Evolutionary conservation across 2,113 vertebrate species (phyloP).

Genomic region (Ictidomys tridecemlineatus): DNA sequence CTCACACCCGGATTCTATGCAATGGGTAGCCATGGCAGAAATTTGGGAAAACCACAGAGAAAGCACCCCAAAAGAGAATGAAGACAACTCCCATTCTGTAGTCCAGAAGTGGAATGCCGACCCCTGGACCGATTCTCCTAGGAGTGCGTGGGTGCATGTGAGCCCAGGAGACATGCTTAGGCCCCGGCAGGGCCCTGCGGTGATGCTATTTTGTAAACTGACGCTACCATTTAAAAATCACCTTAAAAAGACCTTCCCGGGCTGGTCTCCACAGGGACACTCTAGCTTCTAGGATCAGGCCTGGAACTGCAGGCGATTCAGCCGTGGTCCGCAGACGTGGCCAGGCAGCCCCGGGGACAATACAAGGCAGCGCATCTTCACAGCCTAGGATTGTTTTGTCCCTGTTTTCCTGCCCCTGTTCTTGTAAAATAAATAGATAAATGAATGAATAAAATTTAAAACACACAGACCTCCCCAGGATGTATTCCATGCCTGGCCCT

Average conservation of each 20-base stretch:
- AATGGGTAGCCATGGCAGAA: background rate
- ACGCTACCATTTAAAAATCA: slow-evolving; percentile 62
- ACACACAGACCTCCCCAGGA: slow-evolving; percentile 72
- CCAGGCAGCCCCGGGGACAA: background rate
- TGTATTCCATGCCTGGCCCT: slow-evolving; percentile 75
- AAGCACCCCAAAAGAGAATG: background rate
- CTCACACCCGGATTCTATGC: background rate
- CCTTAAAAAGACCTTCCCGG: slow-evolving; percentile 73
- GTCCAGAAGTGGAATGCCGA: background rate
- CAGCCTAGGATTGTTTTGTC: background rate
- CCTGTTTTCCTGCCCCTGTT: slow-evolving; percentile 23
- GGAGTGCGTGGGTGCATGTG: background rate
- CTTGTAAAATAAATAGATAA: slow-evolving; percentile 40
- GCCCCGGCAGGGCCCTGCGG: background rate
- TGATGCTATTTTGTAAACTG: slow-evolving; percentile 54
- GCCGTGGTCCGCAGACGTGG: background rate
- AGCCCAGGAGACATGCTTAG: background rate
- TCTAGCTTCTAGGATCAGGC: slow-evolving; percentile 49
- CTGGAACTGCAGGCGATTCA: background rate
- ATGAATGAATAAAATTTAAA: slow-evolving; percentile 50
- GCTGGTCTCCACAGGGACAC: background rate
- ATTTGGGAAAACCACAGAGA: slow-evolving; percentile 11
- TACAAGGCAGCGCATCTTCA: background rate
- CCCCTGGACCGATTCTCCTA: background rate
- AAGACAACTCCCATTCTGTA: background rate